Percentiles rank a stretch among this genome's conserved stretches.
Evolutionary conservation across 2,113 vertebrate genomes (phyloP).

Genomic region (Chamaea fasciata): DNA sequence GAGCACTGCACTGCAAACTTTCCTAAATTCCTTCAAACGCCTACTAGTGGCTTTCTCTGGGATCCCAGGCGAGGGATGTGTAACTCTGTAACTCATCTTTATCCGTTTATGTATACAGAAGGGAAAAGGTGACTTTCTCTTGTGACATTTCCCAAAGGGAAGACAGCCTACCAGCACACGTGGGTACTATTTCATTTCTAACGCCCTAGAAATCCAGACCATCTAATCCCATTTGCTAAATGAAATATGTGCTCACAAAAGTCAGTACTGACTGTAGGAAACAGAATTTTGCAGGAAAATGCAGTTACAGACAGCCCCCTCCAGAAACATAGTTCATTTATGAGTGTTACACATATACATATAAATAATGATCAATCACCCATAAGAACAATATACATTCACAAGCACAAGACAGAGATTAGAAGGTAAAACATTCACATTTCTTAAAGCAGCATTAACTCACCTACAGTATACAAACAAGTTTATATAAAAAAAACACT

Average conservation of each 20-base stretch:
- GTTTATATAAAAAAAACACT: not conserved
- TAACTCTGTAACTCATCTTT: not conserved
- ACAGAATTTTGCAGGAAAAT: not conserved
- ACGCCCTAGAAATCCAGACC: not conserved
- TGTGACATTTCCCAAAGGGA: not conserved
- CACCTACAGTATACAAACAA: not conserved
- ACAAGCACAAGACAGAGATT: not conserved
- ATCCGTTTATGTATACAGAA: not conserved
- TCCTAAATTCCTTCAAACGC: not conserved
- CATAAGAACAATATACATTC: not conserved
- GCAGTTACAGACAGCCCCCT: not conserved
- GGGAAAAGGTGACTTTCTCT: not conserved
- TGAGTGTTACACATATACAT: not conserved
- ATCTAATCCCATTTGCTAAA: not conserved
- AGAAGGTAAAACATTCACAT: not conserved
- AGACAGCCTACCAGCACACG: not conserved
- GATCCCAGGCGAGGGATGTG: not conserved
- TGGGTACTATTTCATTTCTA: not conserved
- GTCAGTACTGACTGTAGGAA: not conserved
- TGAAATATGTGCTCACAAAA: not conserved
- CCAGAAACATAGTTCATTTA: not conserved
- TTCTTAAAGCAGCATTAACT: conserved; percentile 11
- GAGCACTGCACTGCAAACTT: not conserved
- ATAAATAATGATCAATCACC: not conserved
- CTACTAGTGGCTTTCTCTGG: not conserved